A percentile compares a stretch with the other conserved stretches of the same genome.
phyloP scores from a whole-genome alignment of 2,113 vertebrate genomes.

The Loxodonta africana region DNA sequence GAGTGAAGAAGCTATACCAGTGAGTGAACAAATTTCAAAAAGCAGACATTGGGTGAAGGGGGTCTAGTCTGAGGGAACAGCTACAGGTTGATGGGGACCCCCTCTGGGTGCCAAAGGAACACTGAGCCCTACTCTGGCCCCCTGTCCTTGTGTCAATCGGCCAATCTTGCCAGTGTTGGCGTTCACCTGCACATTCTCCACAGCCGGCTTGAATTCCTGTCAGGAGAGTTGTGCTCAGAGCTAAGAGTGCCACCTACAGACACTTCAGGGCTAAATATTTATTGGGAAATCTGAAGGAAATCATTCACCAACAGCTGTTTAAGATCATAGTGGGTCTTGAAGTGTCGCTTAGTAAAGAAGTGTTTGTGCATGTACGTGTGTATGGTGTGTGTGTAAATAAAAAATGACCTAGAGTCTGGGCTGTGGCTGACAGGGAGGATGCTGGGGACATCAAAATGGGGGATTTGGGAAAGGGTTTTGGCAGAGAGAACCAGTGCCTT shows the following conservation, averaged over 20 bases:
- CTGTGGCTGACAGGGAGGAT: background rate
- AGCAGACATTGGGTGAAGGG: background rate
- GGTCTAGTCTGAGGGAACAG: background rate
- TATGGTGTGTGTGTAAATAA: background rate
- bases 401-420: background rate
- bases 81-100: rapidly evolving
- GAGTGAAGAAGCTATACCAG: background rate
- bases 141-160: rapidly evolving
- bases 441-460: background rate
- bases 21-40: background rate
- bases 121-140: background rate
- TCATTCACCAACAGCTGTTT: background rate
- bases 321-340: background rate
- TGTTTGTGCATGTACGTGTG: background rate
- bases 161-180: background rate
- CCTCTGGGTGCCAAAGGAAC: background rate
- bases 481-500: background rate
- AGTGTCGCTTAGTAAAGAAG: background rate
- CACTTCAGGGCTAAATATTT: conserved; percentile 45
- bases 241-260: conserved; percentile 88
- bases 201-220: conserved; percentile 30
- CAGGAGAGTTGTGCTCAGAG: conserved; percentile 74
- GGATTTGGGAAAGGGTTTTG: background rate
- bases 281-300: conserved; percentile 44
- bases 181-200: conserved; percentile 18